Conservation (phyloP, 2,797 vertebrate species). For the Betta splendens region DNA sequence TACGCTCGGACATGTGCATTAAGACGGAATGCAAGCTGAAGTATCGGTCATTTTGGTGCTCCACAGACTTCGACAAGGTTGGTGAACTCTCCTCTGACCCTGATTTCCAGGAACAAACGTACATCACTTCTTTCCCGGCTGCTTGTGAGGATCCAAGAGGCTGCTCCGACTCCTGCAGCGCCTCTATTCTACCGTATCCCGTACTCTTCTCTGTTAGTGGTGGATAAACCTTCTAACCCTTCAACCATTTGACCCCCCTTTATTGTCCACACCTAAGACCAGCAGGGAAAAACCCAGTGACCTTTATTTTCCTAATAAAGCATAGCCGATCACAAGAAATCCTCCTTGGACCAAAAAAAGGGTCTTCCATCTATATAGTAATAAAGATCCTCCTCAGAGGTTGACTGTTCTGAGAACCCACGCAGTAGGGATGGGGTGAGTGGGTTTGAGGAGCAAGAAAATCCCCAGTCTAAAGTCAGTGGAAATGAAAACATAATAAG, state of each 20-base stretch:
- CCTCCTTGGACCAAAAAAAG: constrained; percentile 33
- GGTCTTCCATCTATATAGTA: constrained; percentile 58
- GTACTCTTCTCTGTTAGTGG: constrained; percentile 7
- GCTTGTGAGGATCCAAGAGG: neutral
- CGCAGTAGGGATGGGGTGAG: constrained; percentile 62
- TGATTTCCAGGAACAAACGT: constrained; percentile 2
- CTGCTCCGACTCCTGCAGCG: neutral
- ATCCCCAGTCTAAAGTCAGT: constrained; percentile 52
- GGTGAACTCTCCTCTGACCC: neutral
- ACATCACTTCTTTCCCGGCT: neutral
- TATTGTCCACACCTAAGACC: constrained; percentile 25
- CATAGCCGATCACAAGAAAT: constrained; percentile 40
- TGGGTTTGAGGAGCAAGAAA: constrained; percentile 58
- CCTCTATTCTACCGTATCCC: constrained; percentile 1
- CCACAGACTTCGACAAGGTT: neutral
- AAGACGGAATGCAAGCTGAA: constrained; percentile 11
- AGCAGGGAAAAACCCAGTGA: constrained; percentile 37
- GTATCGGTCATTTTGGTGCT: neutral
- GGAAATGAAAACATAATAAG: constrained; percentile 73
- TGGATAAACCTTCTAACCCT: constrained; percentile 29
- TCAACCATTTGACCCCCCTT: constrained; percentile 25
- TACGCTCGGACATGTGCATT: neutral
- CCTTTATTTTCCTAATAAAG: constrained; percentile 64
- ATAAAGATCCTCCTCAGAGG: constrained; percentile 65
- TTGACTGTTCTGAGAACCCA: constrained; percentile 63